Evolutionary conservation across 2,797 vertebrate genomes (phyloP), one percentile per base, ranked within the genome.

Genomic region (Sparidentex hasta): DNA sequence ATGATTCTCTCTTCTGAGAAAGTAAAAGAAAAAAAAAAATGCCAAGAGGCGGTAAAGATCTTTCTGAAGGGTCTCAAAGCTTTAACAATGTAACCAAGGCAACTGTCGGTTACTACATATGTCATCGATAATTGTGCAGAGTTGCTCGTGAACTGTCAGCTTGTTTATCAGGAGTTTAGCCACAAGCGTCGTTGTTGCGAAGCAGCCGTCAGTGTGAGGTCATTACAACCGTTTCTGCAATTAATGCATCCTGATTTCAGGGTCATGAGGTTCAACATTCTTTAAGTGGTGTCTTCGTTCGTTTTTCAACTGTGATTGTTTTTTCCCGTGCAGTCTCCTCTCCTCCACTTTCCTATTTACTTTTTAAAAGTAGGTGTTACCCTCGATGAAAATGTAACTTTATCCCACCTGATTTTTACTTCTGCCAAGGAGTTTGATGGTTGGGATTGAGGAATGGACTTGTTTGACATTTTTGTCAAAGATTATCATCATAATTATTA

Each of bases 1-100:
- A 12, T 29, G 23, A 21, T 11, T 72, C 78, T 78, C 68, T 81
- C 74, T 82, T 86, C 78, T 62, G 61, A 64, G 62, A 48, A 71
- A 71, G 71, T 18, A 25, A 47, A 62, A 44, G 9, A 27, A 52
- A n/a, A n/a, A n/a, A n/a, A n/a, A n/a, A n/a, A n/a, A n/a, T n/a
- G 16, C 20, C 74, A 47, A 68, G 48, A 76, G 58, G 57, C 48
- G 59, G 18, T 20, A 47, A 47, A 78, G 61, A 67, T 50, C 1
- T 3, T 29, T 65, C 43, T 86, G 64, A 86, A 72, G 67, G 64
- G 44, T 41, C 33, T n/a, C 11, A 56, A 54, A 56, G 9, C 33
- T 33, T 33, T 33, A 33, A 33, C 33, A n/a, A 3, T 18, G 6
- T 33, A 62, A n/a, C 33, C 0, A 0, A 54, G 14, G 9, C 11